Percentiles rank a stretch among this genome's conserved stretches.
These are phyloP conservation scores for Myiozetetes cayanensis DNA, from an alignment of 2,113 vertebrate species.

Conservation along the genomic window DNA sequence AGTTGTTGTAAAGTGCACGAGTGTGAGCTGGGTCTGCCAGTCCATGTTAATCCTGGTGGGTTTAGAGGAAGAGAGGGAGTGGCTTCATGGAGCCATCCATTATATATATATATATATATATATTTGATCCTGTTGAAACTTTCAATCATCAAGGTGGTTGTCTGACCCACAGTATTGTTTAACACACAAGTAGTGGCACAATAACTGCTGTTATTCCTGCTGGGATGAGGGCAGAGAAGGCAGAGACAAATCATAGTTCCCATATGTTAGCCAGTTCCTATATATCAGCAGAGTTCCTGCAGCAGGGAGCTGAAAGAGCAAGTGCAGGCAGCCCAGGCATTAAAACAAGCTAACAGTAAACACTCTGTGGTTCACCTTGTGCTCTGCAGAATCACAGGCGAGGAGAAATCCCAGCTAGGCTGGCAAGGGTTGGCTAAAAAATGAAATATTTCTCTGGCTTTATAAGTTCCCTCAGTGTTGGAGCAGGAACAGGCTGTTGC, in stretches of 20 bases:
- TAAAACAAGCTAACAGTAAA: not conserved
- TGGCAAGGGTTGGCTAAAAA: not conserved
- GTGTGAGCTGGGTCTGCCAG: not conserved
- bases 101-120: not conserved
- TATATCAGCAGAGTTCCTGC: not conserved
- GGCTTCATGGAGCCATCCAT: not conserved
- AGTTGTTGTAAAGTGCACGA: rapidly evolving
- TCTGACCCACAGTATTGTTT: not conserved
- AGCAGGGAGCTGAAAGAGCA: not conserved
- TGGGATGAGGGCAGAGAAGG: not conserved
- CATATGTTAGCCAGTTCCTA: not conserved
- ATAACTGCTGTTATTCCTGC: not conserved
- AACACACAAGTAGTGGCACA: not conserved
- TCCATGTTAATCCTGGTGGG: not conserved
- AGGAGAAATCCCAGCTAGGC: not conserved
- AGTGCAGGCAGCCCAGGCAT: not conserved
- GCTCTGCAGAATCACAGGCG: not conserved
- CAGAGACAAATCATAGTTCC: not conserved
- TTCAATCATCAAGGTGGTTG: not conserved
- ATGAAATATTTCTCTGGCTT: not conserved
- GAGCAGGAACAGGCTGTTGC: not conserved
- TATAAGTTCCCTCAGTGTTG: not conserved
- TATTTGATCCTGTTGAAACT: not conserved
- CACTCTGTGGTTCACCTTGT: not conserved
- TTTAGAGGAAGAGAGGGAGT: not conserved